Conservation (phyloP, 2,797 vertebrate species). For the Microtus obscurus region DNA sequence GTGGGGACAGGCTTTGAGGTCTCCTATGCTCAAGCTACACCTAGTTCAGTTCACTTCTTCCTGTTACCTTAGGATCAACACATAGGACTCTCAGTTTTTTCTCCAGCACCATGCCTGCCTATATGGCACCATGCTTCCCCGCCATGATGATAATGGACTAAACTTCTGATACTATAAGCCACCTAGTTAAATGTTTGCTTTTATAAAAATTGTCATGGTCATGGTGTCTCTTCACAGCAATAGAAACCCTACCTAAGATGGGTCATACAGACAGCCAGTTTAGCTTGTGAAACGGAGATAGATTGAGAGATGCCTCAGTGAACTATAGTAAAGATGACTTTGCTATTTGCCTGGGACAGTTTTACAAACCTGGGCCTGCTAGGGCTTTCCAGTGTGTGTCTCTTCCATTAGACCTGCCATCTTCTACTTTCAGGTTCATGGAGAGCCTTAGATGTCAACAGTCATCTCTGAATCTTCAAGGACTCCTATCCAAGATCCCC, state of each 20-base stretch:
- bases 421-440: not conserved
- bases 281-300: conserved; percentile 27
- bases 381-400: not conserved
- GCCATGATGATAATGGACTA: not conserved
- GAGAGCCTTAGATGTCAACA: not conserved
- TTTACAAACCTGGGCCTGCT: not conserved
- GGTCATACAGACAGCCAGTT: not conserved
- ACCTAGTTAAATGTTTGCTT: not conserved
- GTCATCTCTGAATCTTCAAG: conserved; percentile 3
- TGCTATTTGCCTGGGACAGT: not conserved
- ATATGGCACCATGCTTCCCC: not conserved
- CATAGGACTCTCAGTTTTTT: not conserved
- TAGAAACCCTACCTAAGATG: not conserved
- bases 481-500: not conserved
- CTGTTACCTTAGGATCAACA: not conserved
- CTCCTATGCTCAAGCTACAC: not conserved
- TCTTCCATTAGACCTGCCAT: not conserved
- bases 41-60: not conserved
- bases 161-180: not conserved
- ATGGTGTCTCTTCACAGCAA: not conserved
- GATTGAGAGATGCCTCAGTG: not conserved
- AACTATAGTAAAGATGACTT: not conserved
- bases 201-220: not conserved
- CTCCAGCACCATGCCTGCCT: not conserved
- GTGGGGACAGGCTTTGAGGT: not conserved